These are phyloP conservation scores for Polia nebulosa DNA, from an alignment of 2,888 invertebrate species.

Conservation along the genomic window DNA sequence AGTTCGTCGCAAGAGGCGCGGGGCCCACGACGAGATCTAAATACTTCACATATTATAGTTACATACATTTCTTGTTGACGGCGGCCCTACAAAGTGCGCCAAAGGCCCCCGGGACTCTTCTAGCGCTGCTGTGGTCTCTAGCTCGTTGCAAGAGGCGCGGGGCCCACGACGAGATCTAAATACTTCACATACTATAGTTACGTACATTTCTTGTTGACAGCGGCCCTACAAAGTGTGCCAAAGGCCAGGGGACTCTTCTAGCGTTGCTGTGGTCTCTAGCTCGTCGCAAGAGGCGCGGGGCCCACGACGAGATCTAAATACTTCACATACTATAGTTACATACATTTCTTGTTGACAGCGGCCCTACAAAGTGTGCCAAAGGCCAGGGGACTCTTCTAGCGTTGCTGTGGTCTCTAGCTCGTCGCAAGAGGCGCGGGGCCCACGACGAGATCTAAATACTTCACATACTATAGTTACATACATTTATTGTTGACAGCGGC, in stretches of 20 bases:
- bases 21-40: no score
- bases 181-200: neutral
- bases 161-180: no score
- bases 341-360: neutral
- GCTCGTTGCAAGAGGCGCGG: no score
- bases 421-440: constrained; percentile 74
- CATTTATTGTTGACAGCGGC: constrained; percentile 29
- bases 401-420: constrained; percentile 77
- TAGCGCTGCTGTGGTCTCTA: no score
- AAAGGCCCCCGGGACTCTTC: no score
- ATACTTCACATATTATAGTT: no score
- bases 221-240: constrained; percentile 41
- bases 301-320: neutral
- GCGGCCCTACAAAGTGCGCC: constrained; percentile 41
- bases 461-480: neutral
- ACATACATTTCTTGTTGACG: neutral
- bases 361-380: constrained; percentile 55
- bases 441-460: neutral
- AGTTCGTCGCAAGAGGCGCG: no score
- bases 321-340: neutral
- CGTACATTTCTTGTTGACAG: constrained; percentile 1
- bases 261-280: constrained; percentile 78
- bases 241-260: no score
- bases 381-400: constrained; percentile 71
- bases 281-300: constrained; percentile 76